Percentiles rank a stretch among this genome's conserved stretches.
These are phyloP conservation scores for Pseudanteris insignis DNA, from an alignment of 2,888 invertebrate species.

Conservation along the genomic window DNA sequence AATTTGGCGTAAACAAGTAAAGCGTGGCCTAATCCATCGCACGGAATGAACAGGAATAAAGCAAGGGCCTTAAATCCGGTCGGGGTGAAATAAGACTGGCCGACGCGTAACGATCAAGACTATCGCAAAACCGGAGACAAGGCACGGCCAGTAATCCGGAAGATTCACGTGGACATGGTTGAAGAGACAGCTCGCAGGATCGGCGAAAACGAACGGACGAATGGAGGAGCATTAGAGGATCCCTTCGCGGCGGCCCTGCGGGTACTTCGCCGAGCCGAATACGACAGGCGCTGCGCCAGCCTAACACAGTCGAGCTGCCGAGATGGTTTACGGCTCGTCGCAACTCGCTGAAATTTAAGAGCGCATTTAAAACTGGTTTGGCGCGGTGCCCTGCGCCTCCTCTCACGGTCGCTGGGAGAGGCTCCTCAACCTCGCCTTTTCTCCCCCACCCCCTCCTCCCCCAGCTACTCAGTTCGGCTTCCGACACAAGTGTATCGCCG, in stretches of 20 bases:
- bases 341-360: slow-evolving; percentile 65
- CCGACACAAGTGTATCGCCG: slow-evolving; percentile 65
- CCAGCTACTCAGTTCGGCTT: too few relatives aligned
- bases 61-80: slow-evolving; percentile 24
- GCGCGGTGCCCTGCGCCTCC: slow-evolving; percentile 65
- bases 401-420: slow-evolving; percentile 59
- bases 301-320: slow-evolving; percentile 59
- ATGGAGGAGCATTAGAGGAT: slow-evolving; percentile 50
- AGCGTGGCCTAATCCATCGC: slow-evolving; percentile 36
- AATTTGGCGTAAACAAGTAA: slow-evolving; percentile 41
- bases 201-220: slow-evolving; percentile 46
- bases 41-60: slow-evolving; percentile 39
- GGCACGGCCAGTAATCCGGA: slow-evolving; percentile 50
- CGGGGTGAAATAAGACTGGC: slow-evolving; percentile 33
- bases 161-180: slow-evolving; percentile 49
- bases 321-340: slow-evolving; percentile 66
- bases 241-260: slow-evolving; percentile 56
- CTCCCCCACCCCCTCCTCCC: too few relatives aligned
- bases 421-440: too few relatives aligned
- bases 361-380: slow-evolving; percentile 67
- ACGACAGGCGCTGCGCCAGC: slow-evolving; percentile 56
- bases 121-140: slow-evolving; percentile 49
- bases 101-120: slow-evolving; percentile 48
- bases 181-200: slow-evolving; percentile 35
- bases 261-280: slow-evolving; percentile 56